A percentile compares a stretch with the other conserved stretches of the same genome.
Conservation (phyloP, 2,888 invertebrate species). For the Xestia xanthographa region DNA sequence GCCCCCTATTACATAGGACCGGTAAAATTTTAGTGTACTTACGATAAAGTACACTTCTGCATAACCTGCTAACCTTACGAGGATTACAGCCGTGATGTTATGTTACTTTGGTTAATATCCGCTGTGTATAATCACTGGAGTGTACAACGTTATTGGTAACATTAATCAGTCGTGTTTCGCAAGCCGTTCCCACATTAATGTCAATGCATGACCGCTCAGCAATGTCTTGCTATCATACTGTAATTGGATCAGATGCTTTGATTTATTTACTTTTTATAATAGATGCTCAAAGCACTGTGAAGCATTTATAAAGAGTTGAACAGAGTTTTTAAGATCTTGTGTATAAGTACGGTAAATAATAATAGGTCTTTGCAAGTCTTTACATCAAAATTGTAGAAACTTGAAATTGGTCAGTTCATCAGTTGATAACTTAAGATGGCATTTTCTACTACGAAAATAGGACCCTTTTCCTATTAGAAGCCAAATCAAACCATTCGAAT, state of each 20-base stretch:
- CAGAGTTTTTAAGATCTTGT: background rate
- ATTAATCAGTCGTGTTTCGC: slow-evolving; percentile 40
- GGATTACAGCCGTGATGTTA: background rate
- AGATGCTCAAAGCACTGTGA: background rate
- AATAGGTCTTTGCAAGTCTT: no score
- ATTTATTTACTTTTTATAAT: background rate
- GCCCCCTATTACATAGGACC: background rate
- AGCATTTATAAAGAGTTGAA: background rate
- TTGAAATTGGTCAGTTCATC: no score
- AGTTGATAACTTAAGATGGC: no score
- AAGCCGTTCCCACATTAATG: slow-evolving; percentile 31
- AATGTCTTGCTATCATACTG: slow-evolving; percentile 32
- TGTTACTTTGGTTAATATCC: background rate
- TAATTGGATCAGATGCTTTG: slow-evolving; percentile 10
- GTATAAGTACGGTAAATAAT: background rate
- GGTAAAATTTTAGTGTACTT: background rate
- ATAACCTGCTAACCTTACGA: no score
- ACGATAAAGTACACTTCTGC: no score
- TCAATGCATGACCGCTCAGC: slow-evolving; percentile 32
- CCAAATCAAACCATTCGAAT: no score
- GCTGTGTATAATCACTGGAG: slow-evolving; percentile 12
- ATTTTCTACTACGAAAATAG: no score
- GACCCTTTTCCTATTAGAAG: no score
- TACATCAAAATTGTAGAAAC: no score
- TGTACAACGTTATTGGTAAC: slow-evolving; percentile 18